A percentile compares a stretch with the other conserved stretches of the same genome.
Conservation (phyloP, 2,888 invertebrate species). For the Gortyna flavago region DNA sequence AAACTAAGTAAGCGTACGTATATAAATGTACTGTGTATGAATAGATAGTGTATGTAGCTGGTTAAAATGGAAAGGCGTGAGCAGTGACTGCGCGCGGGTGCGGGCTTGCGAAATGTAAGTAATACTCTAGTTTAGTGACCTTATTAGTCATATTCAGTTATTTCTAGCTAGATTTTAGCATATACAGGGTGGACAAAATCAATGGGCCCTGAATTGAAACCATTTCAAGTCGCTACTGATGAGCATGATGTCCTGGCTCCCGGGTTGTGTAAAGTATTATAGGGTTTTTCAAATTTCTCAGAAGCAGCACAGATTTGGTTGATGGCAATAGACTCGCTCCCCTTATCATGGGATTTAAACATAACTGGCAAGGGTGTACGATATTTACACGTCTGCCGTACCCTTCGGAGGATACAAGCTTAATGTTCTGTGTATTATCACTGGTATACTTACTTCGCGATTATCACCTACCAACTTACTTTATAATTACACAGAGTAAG, state of each 20-base stretch:
- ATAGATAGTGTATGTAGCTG: conserved; percentile 8
- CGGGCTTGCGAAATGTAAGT: conserved; percentile 22
- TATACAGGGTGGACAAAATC: no score
- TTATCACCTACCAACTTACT: neutral
- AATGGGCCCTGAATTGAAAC: no score
- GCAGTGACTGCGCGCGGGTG: conserved; percentile 9
- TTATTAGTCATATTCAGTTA: conserved; percentile 18
- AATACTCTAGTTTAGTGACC: conserved; percentile 26
- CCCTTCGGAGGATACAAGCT: neutral
- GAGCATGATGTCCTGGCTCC: neutral
- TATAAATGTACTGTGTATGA: neutral
- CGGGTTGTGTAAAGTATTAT: neutral
- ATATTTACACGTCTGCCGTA: neutral
- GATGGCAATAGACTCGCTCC: no score
- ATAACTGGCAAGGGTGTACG: neutral
- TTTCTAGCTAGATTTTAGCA: neutral
- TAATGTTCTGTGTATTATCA: neutral
- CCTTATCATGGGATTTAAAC: neutral
- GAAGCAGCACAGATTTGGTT: neutral
- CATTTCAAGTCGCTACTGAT: neutral
- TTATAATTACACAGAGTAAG: conserved; percentile 16
- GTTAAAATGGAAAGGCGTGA: conserved; percentile 54
- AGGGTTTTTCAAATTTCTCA: neutral
- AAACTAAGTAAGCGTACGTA: neutral
- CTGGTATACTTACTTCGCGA: neutral